Conservation (phyloP, 2,888 invertebrate species). For the Drosophila prolongata region DNA sequence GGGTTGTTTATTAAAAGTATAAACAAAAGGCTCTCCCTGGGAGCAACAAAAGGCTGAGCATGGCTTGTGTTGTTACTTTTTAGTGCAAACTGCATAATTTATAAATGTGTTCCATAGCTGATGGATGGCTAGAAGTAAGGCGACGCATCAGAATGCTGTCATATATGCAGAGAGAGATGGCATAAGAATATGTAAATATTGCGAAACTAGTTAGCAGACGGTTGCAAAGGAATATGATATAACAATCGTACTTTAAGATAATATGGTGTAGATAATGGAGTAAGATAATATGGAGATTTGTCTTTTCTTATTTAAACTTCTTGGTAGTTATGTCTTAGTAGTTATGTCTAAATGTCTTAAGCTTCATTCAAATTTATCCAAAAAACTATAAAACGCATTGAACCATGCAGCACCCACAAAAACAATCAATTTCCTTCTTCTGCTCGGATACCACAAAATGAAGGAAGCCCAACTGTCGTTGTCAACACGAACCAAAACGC, state of each 20-base stretch:
- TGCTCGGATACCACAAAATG: slow-evolving; percentile 1
- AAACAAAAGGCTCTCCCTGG: slow-evolving; percentile 42
- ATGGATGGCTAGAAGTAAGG: slow-evolving; percentile 45
- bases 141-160: slow-evolving; percentile 25
- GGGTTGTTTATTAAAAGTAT: slow-evolving; percentile 43
- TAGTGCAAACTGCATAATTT: slow-evolving; percentile 74
- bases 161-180: not conserved
- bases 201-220: slow-evolving; percentile 28
- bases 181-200: slow-evolving; percentile 36
- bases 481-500: slow-evolving; percentile 21
- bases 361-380: too few relatives aligned
- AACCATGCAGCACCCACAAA: not conserved
- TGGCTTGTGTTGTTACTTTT: slow-evolving; percentile 57
- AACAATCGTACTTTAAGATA: not conserved
- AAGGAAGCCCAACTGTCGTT: slow-evolving; percentile 8
- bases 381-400: not conserved
- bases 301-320: too few relatives aligned
- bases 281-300: too few relatives aligned
- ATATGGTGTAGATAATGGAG: too few relatives aligned
- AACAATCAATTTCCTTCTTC: slow-evolving; percentile 14
- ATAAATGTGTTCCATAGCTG: slow-evolving; percentile 54
- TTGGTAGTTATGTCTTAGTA: too few relatives aligned
- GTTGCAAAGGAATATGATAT: not conserved
- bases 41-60: slow-evolving; percentile 35
- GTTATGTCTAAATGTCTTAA: too few relatives aligned